These are phyloP conservation scores for Caerostris darwini DNA, from an alignment of 1,140 invertebrate genomes.

Conservation along the genomic window DNA sequence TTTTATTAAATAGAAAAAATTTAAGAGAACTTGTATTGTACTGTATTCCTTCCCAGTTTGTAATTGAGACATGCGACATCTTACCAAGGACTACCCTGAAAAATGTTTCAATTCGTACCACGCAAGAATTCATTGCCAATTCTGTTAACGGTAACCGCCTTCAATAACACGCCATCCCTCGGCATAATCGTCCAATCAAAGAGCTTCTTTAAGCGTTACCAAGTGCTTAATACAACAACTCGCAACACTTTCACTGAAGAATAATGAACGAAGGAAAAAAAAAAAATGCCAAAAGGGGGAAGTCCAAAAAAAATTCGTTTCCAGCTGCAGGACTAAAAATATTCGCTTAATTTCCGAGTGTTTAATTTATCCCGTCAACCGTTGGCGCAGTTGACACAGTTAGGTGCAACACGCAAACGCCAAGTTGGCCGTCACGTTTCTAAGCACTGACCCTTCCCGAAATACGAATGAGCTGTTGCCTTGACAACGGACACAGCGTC, in stretches of 20 bases:
- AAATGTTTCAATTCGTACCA: background rate
- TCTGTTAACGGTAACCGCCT: conserved; percentile 59
- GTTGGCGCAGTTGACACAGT: conserved; percentile 69
- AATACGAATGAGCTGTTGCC: conserved; percentile 73
- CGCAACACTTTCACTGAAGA: conserved; percentile 10
- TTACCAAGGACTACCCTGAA: background rate
- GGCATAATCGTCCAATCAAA: conserved; percentile 45
- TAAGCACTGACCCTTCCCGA: conserved; percentile 46
- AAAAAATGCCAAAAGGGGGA: background rate
- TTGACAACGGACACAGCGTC: conserved; percentile 16
- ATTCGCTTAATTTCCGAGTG: conserved; percentile 76
- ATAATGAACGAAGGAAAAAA: background rate
- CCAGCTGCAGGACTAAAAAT: conserved; percentile 62
- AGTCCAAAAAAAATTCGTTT: conserved; percentile 46
- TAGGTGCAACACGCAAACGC: conserved; percentile 34
- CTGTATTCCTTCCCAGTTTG: background rate
- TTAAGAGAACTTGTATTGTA: no score
- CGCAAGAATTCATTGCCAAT: conserved; percentile 43
- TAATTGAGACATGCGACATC: background rate
- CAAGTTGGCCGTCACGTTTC: conserved; percentile 52
- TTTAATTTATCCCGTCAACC: conserved; percentile 72
- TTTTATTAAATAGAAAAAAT: no score
- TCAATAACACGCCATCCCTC: conserved; percentile 31
- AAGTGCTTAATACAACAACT: conserved; percentile 41
- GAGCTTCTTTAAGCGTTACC: conserved; percentile 52